Base-by-base conservation (phyloP, 2,888 invertebrate genomes). In the Ephialtes manifestator region DNA sequence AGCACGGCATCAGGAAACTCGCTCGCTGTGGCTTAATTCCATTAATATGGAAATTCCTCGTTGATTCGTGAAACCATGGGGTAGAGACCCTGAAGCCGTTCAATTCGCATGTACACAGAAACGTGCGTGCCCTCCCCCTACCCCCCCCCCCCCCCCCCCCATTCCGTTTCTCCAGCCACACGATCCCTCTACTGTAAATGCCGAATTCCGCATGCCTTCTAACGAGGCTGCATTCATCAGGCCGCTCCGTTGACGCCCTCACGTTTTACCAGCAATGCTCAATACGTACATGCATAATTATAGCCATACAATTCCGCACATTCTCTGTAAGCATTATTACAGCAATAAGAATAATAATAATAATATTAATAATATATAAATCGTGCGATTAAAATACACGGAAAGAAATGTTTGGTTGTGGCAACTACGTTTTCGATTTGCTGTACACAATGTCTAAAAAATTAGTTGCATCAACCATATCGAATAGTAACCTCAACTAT, bases 1-100 rank as follows among this genome's bases (percentile, higher is more conserved):
- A 80, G 71, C 51, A 80, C 24, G 28, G 75, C 67, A 35, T 60
- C 60, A 60, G 70, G 76, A 83, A 81, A 84, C 83, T 83, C 84
- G 81, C 72, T 79, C 70, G 82, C 77, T 68, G 83, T 51, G 77
- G 85, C 84, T 87, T 85, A 88, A 88, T 88, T 86, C 85, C 83
- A 88, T 88, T 88, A 88, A 88, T 88, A 88, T 88, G 88, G 87
- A 88, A 88, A 88, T 88, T 87, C 86, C 87, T 79, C 75, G 87
- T 85, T 87, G 87, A 88, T 88, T 88, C 86, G 87, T 35, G 58
- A 75, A 60, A 71, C 63, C 81, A 85, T 65, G 77, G 60, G 51
- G 65, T 28, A 58, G 60, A 63, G 84, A 31, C 24, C 43, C 72
- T 70, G 68, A 67, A 74, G 55, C 71, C 51, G 78, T 85, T 81